phyloP scores from a whole-genome alignment of 2,113 vertebrate genomes.

The Aspidoscelis tigris region DNA sequence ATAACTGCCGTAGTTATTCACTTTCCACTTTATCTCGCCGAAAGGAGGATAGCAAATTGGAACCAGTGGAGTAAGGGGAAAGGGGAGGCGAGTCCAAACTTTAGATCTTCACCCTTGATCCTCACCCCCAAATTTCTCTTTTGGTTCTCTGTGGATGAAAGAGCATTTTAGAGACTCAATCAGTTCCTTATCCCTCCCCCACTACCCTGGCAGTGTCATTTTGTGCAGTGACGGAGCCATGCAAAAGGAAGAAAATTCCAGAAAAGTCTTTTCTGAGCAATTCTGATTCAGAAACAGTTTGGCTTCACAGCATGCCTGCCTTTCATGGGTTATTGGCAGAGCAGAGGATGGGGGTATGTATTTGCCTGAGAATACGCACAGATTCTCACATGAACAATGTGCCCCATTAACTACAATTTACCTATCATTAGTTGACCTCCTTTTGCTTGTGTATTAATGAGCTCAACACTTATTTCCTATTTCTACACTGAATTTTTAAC shows the following conservation, averaged over 20 bases:
- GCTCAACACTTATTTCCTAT: neutral
- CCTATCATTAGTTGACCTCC: neutral
- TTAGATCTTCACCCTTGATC: no score
- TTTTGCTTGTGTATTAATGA: slow-evolving; percentile 20
- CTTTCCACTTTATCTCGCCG: no score
- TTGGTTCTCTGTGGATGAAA: no score
- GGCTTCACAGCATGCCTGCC: neutral
- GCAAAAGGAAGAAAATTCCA: neutral
- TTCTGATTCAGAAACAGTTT: neutral
- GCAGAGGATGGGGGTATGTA: neutral
- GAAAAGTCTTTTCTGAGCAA: neutral
- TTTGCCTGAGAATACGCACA: no score
- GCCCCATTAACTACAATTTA: slow-evolving; percentile 3
- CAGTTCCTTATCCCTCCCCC: no score
- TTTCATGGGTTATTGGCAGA: neutral
- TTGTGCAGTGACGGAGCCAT: no score
- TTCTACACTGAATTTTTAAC: slow-evolving; percentile 25
- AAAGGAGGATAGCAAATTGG: no score
- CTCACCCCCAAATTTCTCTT: no score
- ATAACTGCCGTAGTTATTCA: neutral
- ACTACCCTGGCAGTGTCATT: no score
- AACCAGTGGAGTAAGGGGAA: no score
- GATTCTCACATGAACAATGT: slow-evolving; percentile 29
- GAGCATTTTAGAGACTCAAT: no score
- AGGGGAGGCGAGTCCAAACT: no score